Percentiles rank a stretch among this genome's conserved stretches.
Evolutionary conservation across 2,888 invertebrate species (phyloP).

Genomic region (Euspilapteryx auroguttella): DNA sequence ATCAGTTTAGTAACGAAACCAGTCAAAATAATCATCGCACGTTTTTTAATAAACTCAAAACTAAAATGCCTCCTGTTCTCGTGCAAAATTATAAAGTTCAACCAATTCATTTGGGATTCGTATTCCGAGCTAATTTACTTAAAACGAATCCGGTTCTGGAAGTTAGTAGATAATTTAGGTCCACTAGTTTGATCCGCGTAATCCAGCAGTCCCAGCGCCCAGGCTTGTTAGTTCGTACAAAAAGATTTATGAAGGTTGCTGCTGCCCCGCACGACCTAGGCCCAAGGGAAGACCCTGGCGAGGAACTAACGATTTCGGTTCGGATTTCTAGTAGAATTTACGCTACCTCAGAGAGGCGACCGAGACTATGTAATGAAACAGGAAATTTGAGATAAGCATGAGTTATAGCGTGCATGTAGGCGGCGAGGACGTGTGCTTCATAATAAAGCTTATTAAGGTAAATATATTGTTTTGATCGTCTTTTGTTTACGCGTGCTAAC

Average conservation of each 20-base stretch:
- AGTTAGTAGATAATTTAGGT: neutral
- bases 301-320: constrained; percentile 52
- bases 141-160: too few relatives aligned
- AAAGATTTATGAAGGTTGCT: constrained; percentile 54
- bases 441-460: too few relatives aligned
- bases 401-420: too few relatives aligned
- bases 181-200: constrained; percentile 10
- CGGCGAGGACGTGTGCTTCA: too few relatives aligned
- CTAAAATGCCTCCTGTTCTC: neutral
- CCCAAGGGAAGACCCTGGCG: constrained; percentile 37
- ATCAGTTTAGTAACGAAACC: too few relatives aligned
- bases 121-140: too few relatives aligned
- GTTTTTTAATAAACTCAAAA: too few relatives aligned
- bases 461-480: too few relatives aligned
- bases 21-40: too few relatives aligned
- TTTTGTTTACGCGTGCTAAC: too few relatives aligned
- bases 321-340: constrained; percentile 54
- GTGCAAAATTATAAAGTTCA: neutral
- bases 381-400: constrained; percentile 37
- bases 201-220: constrained; percentile 3
- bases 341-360: constrained; percentile 25
- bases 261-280: constrained; percentile 14
- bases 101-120: neutral
- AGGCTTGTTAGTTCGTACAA: constrained; percentile 53
- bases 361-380: constrained; percentile 17